Conservation (phyloP, 2,888 invertebrate species). For the Thecophora atra region DNA sequence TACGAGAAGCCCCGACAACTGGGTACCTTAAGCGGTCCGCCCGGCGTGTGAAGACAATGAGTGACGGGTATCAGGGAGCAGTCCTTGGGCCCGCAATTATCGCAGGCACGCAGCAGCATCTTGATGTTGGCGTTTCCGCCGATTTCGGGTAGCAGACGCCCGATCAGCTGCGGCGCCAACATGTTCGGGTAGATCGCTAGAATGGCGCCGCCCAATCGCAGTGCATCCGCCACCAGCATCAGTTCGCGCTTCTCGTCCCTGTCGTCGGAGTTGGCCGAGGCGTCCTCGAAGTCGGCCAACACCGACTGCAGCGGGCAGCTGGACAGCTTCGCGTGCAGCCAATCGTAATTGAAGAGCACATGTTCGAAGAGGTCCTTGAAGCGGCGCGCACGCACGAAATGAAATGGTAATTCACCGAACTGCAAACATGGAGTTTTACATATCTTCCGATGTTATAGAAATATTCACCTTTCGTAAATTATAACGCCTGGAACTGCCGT, state of each 20-base stretch:
- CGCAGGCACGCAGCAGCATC: conserved; percentile 89
- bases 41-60: conserved; percentile 98
- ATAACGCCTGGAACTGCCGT: conserved; percentile 87
- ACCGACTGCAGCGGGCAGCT: conserved; percentile 96
- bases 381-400: conserved; percentile 89
- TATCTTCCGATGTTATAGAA: too few species aligned
- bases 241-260: conserved; percentile 81
- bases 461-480: conserved; percentile 88
- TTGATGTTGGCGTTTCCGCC: conserved; percentile 83
- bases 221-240: conserved; percentile 91
- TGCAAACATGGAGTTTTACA: conserved; percentile 57
- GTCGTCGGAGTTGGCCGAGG: conserved; percentile 81
- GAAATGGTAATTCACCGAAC: conserved; percentile 96
- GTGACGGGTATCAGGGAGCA: conserved; percentile 92
- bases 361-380: conserved; percentile 90
- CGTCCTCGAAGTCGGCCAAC: conserved; percentile 95
- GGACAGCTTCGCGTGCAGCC: conserved; percentile 94
- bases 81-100: conserved; percentile 85
- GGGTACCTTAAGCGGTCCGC: conserved; percentile 95
- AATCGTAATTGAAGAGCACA: conserved; percentile 96
- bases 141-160: conserved; percentile 91
- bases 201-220: conserved; percentile 93
- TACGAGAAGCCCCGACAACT: too few species aligned
- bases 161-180: conserved; percentile 94
- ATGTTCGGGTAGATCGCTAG: conserved; percentile 92